Evolutionary conservation across 2,888 invertebrate species (phyloP).

Genomic region (Elysia crispata): DNA sequence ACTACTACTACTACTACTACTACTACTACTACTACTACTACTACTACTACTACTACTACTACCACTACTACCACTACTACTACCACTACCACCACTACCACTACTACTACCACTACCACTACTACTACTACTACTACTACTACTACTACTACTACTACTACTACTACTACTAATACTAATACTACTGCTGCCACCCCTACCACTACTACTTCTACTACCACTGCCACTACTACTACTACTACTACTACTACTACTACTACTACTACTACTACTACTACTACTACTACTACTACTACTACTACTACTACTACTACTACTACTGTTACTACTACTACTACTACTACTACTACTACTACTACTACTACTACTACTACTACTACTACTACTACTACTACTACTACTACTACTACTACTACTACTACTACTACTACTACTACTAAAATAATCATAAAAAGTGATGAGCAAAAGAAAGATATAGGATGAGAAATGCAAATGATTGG

Average conservation of each 20-base stretch:
- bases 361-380: constrained; percentile 32
- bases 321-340: constrained; percentile 6
- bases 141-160: too few species aligned
- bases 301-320: constrained; percentile 23
- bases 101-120: background rate
- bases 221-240: too few species aligned
- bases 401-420: constrained; percentile 22
- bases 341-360: constrained; percentile 20
- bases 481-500: too few species aligned
- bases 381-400: constrained; percentile 29
- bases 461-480: too few species aligned
- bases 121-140: constrained; percentile 15
- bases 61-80: constrained; percentile 16
- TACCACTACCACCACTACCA: too few species aligned
- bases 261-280: constrained; percentile 21
- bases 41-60: constrained; percentile 28
- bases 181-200: too few species aligned
- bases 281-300: constrained; percentile 20
- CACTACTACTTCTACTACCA: too few species aligned
- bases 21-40: constrained; percentile 15
- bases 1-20: too few species aligned
- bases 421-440: constrained; percentile 1
- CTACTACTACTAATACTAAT: too few species aligned
- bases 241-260: constrained; percentile 24
- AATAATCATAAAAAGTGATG: too few species aligned